These are phyloP conservation scores for Chelon labrosus DNA, from an alignment of 2,797 vertebrate genomes.

Conservation along the genomic window DNA sequence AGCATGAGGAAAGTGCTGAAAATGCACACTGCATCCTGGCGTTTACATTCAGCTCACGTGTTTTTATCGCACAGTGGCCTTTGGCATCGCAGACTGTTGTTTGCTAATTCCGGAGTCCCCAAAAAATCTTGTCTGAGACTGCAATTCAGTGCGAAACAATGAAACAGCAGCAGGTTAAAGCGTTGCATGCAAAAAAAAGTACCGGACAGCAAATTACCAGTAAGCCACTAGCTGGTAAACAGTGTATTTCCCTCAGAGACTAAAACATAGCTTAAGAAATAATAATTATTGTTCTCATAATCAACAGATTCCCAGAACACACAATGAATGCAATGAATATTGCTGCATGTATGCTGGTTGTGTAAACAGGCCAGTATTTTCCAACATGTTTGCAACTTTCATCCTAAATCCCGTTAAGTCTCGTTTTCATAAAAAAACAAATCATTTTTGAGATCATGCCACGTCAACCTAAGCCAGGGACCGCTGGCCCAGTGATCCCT, in stretches of 20 bases:
- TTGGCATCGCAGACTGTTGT: background rate
- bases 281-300: background rate
- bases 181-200: too few species aligned
- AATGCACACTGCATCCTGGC: conserved; percentile 14
- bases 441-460: too few species aligned
- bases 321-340: background rate
- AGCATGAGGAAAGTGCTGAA: conserved; percentile 4
- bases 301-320: too few species aligned
- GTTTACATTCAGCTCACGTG: conserved; percentile 43
- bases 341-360: background rate
- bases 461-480: too few species aligned
- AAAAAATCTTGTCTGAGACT: background rate
- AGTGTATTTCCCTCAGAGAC: too few species aligned
- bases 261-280: too few species aligned
- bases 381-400: too few species aligned
- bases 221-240: too few species aligned
- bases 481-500: background rate
- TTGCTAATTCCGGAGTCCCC: background rate
- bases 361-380: background rate
- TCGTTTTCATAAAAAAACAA: too few species aligned
- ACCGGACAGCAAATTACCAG: too few species aligned
- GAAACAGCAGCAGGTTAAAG: too few species aligned
- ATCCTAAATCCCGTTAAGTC: too few species aligned
- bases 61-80: background rate
- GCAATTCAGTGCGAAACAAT: background rate